These are phyloP conservation scores for Aphelenchoides besseyi DNA, from an alignment of 1,140 invertebrate genomes.

Conservation along the genomic window DNA sequence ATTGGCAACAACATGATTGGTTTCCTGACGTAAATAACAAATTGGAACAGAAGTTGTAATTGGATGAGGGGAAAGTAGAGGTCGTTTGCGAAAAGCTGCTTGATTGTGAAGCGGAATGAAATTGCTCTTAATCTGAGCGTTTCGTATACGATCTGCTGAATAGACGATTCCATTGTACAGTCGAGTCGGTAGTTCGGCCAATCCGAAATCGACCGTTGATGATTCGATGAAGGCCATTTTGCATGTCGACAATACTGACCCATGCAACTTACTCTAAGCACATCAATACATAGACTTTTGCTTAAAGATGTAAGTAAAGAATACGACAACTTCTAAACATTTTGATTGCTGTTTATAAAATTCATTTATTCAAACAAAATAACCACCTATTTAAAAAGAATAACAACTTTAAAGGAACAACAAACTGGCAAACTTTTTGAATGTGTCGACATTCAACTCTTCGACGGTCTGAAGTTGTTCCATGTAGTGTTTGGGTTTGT, in stretches of 20 bases:
- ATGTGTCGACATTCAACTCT: conserved; percentile 50
- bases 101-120: conserved; percentile 1
- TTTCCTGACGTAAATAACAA: neutral
- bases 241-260: no score
- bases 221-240: neutral
- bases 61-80: neutral
- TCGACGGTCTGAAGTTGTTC: conserved; percentile 51
- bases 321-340: no score
- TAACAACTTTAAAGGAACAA: conserved; percentile 33
- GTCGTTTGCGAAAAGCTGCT: neutral
- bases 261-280: no score
- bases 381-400: conserved; percentile 23
- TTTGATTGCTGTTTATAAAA: neutral
- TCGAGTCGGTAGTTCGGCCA: neutral
- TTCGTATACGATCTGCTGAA: neutral
- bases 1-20: neutral
- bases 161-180: neutral
- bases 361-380: conserved; percentile 8
- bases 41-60: neutral
- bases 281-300: no score
- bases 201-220: neutral
- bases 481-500: conserved; percentile 50
- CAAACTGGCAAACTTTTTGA: conserved; percentile 49
- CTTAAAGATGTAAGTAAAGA: no score
- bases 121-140: neutral